Base-by-base conservation (phyloP, 2,113 vertebrate species). In the Seriola aureovittata region DNA sequence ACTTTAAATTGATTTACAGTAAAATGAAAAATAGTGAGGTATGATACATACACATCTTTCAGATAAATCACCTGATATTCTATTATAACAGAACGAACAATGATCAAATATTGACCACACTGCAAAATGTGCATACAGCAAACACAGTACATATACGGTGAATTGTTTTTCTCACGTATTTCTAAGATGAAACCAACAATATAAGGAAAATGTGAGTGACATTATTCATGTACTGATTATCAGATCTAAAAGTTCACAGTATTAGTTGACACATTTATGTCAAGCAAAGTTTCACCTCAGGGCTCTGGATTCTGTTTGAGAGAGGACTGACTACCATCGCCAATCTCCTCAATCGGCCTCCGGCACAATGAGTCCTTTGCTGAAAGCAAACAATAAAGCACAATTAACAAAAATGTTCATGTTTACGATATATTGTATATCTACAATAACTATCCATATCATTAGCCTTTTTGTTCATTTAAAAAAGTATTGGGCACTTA, bases 331-430 rank as follows among this genome's bases (percentile, higher is more conserved):
- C 82, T 93, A 85, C 62, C 84, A 12, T 93, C 85, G 0, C 95
- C 94, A 8, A 91, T 94, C 85, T 96, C 95, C 67, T 95, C 94
- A 16, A 95, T 91, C 29, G 94, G 95, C 5, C 44, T 90, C 17
- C 89, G 75, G 59, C 79, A 95, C 72, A 66, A 13, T 1, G 87
- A 89, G n/a, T 93, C 93, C 0, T 50, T 48, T 60, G 38, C 90
- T 93, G 86, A 11, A 82, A 80, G 36, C 21, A 77, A 77, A 75
- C 13, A 81, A 12, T 19, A 34, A 23, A 78, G 21, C 40, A 65
- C 34, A 58, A 71, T 38, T n/a, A 38, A 38, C 14, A 5, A 55
- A 38, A 50, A 32, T 8, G 0, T 42, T 29, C 2, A 52, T 2
- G 38, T 65, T 60, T 32, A 55, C 5, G 7, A 44, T 13, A 34